A percentile compares a stretch with the other conserved stretches of the same genome.
Evolutionary conservation across 2,888 invertebrate species (phyloP).

Genomic region (Calameuta pallipes): DNA sequence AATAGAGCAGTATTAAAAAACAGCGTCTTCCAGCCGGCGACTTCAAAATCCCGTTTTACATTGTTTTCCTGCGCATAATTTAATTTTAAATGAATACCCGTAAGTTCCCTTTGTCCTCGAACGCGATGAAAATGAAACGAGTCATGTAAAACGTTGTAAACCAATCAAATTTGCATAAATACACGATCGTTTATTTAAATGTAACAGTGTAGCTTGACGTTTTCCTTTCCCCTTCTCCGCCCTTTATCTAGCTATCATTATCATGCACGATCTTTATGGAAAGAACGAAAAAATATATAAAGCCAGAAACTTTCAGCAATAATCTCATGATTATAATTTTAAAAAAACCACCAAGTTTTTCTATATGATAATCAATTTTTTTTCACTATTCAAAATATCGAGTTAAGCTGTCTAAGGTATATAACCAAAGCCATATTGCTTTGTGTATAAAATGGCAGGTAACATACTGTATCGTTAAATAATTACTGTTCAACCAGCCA

Average conservation of each 20-base stretch:
- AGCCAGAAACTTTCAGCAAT: conserved; percentile 11
- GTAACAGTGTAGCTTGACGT: conserved; percentile 12
- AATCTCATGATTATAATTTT: not conserved
- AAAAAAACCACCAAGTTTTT: not conserved
- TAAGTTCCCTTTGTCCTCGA: not conserved
- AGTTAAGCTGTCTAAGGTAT: not conserved
- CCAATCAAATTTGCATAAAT: conserved; percentile 63
- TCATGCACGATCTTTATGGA: not conserved
- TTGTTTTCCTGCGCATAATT: not conserved
- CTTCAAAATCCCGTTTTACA: conserved; percentile 9
- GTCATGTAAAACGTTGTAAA: conserved; percentile 46
- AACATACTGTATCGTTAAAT: too few relatives aligned
- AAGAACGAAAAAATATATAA: conserved; percentile 22
- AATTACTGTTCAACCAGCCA: too few relatives aligned
- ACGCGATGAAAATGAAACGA: conserved; percentile 21
- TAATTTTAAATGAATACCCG: not conserved
- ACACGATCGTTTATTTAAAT: conserved; percentile 61
- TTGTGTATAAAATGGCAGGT: too few relatives aligned
- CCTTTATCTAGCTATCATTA: not conserved
- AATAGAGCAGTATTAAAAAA: conserved; percentile 14
- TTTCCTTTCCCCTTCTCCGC: not conserved
- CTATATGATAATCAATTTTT: not conserved
- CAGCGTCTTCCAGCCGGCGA: conserved; percentile 24
- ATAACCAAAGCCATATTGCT: not conserved
- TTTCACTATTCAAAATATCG: not conserved